Evolutionary conservation across 35 echinoderm and acorn worm species (phyloP).

Genomic region (Eucidaris tribuloides): DNA sequence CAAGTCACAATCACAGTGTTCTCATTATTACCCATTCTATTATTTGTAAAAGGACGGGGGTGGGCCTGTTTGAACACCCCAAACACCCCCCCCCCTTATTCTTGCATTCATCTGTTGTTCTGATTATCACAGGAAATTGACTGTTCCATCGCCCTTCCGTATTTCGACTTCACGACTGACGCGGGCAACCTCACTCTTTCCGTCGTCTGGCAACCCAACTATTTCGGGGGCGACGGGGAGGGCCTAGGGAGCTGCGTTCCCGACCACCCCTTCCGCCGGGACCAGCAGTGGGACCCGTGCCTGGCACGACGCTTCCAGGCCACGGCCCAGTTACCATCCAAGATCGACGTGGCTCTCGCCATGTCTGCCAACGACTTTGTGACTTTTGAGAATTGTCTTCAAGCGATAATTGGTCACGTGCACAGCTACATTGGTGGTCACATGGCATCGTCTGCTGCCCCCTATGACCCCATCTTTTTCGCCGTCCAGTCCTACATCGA

Average conservation of each 20-base stretch:
- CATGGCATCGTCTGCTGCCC: conserved; percentile 67
- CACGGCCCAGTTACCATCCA: conserved; percentile 63
- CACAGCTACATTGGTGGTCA: conserved; percentile 85
- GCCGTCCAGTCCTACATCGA: conserved; percentile 89
- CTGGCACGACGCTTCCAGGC: conserved; percentile 57
- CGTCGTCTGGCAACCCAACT: conserved; percentile 94
- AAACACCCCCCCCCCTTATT: background rate
- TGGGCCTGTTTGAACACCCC: background rate
- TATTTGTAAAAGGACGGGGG: background rate
- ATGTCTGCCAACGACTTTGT: conserved; percentile 60
- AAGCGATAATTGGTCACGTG: conserved; percentile 83
- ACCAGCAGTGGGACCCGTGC: conserved; percentile 69
- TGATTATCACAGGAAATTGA: conserved; percentile 83
- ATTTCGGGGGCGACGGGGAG: conserved; percentile 86
- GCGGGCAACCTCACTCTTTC: conserved; percentile 64
- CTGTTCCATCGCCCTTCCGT: conserved; percentile 81
- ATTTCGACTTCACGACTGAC: conserved; percentile 97
- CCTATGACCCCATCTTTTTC: conserved; percentile 92
- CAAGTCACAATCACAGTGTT: background rate
- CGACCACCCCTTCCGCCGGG: conserved; percentile 82
- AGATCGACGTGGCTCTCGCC: conserved; percentile 81
- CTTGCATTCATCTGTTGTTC: background rate
- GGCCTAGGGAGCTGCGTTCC: conserved; percentile 55
- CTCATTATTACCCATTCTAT: background rate
- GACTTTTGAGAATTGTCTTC: conserved; percentile 70